A percentile compares a stretch with the other conserved stretches of the same genome.
phyloP scores from a whole-genome alignment of 2,797 vertebrate species.

The Pangasius krempfi region DNA sequence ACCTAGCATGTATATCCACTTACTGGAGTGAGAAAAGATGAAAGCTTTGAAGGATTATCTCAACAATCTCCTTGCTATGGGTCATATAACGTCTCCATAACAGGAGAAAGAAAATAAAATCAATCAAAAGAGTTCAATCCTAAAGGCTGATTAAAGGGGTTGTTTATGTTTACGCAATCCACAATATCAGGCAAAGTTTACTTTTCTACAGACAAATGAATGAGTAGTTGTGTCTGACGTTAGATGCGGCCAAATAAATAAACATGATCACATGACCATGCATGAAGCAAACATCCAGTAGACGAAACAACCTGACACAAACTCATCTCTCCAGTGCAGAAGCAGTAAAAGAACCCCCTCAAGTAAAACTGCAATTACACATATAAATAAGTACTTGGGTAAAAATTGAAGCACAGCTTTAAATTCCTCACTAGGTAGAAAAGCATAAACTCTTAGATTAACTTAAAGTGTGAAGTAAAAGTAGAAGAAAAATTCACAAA shows the following conservation, averaged over 20 bases:
- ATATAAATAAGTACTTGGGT: not conserved
- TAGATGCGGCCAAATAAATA: not conserved
- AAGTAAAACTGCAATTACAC: not conserved
- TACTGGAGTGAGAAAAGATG: not conserved
- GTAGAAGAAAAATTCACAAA: not conserved
- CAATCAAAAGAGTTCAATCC: not conserved
- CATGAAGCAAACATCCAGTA: too few relatives aligned
- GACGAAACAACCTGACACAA: not conserved
- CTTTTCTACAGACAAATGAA: not conserved
- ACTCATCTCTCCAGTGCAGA: not conserved
- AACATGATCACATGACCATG: not conserved
- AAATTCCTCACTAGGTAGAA: not conserved
- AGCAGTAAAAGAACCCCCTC: not conserved
- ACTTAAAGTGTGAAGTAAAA: not conserved
- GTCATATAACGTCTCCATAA: not conserved
- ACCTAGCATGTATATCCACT: not conserved
- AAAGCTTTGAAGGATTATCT: not conserved
- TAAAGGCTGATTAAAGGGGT: not conserved
- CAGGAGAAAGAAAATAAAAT: not conserved
- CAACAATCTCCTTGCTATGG: not conserved
- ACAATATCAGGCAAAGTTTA: not conserved
- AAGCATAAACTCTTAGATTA: not conserved
- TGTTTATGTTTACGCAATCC: not conserved
- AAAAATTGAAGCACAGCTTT: not conserved
- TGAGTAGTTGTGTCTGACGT: not conserved